Base-by-base conservation (phyloP, 1,140 invertebrate genomes). In the Oedothorax gibbosus region DNA sequence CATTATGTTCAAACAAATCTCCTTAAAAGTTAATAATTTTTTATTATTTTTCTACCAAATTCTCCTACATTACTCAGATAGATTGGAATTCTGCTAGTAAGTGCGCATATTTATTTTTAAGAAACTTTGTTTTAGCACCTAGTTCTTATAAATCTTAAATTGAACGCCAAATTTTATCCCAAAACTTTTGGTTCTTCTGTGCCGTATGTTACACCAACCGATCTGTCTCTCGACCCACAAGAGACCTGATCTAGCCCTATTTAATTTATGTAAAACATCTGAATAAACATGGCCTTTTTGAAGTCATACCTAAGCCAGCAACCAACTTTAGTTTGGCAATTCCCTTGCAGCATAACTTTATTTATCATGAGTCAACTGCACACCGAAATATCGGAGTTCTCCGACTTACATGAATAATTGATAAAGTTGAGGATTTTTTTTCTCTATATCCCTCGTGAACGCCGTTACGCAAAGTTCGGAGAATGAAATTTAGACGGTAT, bases 211-310 rank as follows among this genome's bases (percentile, higher is more conserved):
- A 77, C 49, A 12, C 14, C 60, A 57, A 77, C 14, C 75, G 57
- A 77, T 77, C 75, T 77, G 75, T 77, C 60, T 77, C 60, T 8
- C 7, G 8, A 9, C 12, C 21, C 12, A 9, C 20, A 15, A 54
- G 64, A 21, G 65, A 79, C 21, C 51, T 56, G 50, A 51, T 14
- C 35, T n/a, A 77, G 21, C 56, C 15, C 35, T 56, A 79, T 53
- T 65, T 79, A 79, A 79, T 79, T 79, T 79, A 79, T 79, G 77
- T 79, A 79, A 79, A 79, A 79, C 77, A 79, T 79, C 77, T 79
- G 77, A 79, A 79, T 79, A 79, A 79, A 79, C 77, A 79, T 79
- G 77, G 68, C 77, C 35, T 79, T 79, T 79, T 65, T 68, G 64
- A 68, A 21, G 53, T 15, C 68, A 12, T 68, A 79, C 77, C 77